phyloP scores from a whole-genome alignment of 2,888 invertebrate genomes.

The Dusona sp. region DNA sequence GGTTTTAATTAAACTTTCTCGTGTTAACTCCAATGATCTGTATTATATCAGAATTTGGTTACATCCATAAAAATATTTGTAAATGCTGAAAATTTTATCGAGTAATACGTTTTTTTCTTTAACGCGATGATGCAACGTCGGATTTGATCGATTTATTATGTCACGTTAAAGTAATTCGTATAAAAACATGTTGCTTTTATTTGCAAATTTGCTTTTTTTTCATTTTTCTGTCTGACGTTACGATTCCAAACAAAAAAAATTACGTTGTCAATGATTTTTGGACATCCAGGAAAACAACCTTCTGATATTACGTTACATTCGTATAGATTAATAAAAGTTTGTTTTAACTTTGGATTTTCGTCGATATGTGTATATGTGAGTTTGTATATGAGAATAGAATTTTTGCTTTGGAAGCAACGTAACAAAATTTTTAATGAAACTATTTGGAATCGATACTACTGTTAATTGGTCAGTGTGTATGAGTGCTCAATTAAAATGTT shows the following conservation, averaged over 20 bases:
- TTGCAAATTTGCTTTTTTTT: background rate
- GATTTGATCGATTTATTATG: background rate
- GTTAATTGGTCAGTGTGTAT: background rate
- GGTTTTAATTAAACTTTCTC: constrained; percentile 9
- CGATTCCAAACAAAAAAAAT: background rate
- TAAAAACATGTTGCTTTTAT: background rate
- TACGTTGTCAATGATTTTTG: no score
- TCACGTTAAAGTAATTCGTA: background rate
- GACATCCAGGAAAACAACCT: no score
- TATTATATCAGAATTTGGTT: no score
- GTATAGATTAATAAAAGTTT: background rate
- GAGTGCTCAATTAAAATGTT: background rate
- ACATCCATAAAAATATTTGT: no score
- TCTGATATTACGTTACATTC: background rate
- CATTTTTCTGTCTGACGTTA: background rate
- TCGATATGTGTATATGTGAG: background rate
- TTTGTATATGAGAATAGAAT: background rate
- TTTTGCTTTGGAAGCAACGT: no score
- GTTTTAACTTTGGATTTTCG: background rate
- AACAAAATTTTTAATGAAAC: background rate
- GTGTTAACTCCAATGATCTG: background rate
- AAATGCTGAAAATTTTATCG: background rate
- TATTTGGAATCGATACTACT: background rate
- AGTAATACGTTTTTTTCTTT: background rate
- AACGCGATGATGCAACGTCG: background rate